These are phyloP conservation scores for Hydractinia echinata DNA, from an alignment of 30 jellyfish, hydroid and myxozoan genomes.

Conservation along the genomic window DNA sequence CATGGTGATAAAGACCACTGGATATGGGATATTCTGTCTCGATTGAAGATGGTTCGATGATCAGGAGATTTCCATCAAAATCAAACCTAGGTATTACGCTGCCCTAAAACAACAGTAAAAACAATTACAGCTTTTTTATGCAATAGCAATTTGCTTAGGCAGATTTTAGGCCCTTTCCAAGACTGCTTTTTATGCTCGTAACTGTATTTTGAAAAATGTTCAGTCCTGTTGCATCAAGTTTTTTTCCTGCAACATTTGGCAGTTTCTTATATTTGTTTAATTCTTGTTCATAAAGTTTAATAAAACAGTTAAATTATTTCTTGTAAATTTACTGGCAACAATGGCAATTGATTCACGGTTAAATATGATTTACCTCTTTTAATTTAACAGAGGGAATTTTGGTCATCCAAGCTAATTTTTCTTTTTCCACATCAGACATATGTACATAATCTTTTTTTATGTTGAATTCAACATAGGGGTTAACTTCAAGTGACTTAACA, in stretches of 20 bases:
- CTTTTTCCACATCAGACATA: constrained; percentile 69
- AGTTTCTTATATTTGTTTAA: too few species aligned
- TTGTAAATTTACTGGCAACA: too few species aligned
- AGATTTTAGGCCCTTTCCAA: too few species aligned
- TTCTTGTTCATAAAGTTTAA: too few species aligned
- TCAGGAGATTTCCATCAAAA: constrained; percentile 61
- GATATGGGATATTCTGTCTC: constrained; percentile 32
- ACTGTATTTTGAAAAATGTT: too few species aligned
- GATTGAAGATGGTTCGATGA: not conserved
- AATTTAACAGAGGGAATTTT: constrained; percentile 13
- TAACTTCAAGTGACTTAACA: not conserved
- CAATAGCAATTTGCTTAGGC: too few species aligned
- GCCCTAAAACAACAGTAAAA: not conserved
- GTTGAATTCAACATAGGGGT: constrained; percentile 59
- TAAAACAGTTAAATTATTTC: too few species aligned
- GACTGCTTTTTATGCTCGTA: too few species aligned
- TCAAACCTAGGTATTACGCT: constrained; percentile 60
- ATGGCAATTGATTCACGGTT: too few species aligned
- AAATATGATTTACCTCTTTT: not conserved
- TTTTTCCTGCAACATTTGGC: too few species aligned
- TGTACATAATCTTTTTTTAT: constrained; percentile 59
- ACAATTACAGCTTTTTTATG: not conserved
- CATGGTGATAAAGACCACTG: constrained; percentile 95
- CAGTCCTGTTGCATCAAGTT: too few species aligned
- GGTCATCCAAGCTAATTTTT: constrained; percentile 81